Base-by-base conservation (phyloP, 2,113 vertebrate genomes). In the Rhizomys pruinosus region DNA sequence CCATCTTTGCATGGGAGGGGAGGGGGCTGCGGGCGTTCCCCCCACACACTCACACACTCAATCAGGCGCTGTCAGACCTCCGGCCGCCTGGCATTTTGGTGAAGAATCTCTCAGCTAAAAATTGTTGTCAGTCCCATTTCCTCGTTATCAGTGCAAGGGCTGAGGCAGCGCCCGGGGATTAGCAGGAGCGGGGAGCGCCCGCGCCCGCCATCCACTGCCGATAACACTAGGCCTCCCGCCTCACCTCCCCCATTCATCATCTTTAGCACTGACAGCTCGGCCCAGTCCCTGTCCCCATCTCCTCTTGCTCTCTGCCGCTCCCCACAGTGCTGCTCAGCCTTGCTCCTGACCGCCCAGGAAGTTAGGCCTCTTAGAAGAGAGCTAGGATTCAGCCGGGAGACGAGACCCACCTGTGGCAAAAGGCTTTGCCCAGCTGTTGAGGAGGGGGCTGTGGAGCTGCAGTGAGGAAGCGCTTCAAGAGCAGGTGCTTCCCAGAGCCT, bases 101-200 rank as follows among this genome's bases (percentile, higher is more conserved):
- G 99, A 99, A 98, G 99, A 99, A 99, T 99, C 99, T 99, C 98
- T 97, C 96, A 96, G 98, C 99, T 99, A 99, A 99, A 99, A 99
- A 99, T 99, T 99, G 99, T 99, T 99, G 99, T 99, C 99, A 99
- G 99, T 98, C 99, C 99, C 99, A 99, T 99, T 99, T 99, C 99
- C 99, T 99, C 99, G 99, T 99, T 99, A 99, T 99, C 99, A 99
- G 98, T 97, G 95, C 95, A 97, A 98, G 97, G 97, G 98, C 98
- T 97, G 97, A 97, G 97, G 98, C 98, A 94, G 97, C 96, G 96
- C 98, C 98, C 97, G 9, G 98, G 98, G 98, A 99, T 99, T 99
- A 98, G 98, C 98, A 89, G 90, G 95, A 97, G 97, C 97, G 74
- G 97, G 95, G 92, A 98, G 97, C 97, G 97, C 97, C 96, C 97